Evolutionary conservation across 2,888 invertebrate species (phyloP).

Genomic region (Philonicus albiceps): DNA sequence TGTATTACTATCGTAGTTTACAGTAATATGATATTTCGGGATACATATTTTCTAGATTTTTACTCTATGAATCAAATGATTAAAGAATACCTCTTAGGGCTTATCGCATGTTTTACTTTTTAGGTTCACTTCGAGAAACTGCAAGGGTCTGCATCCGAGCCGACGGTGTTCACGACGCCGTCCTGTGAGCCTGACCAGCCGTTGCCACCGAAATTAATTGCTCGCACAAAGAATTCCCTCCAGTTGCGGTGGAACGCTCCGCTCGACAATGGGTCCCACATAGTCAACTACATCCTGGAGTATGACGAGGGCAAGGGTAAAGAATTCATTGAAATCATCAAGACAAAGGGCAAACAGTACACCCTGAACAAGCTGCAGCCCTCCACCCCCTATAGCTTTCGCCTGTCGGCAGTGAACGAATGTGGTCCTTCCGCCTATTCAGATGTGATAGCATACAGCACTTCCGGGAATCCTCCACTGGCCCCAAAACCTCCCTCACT

Average conservation of each 20-base stretch:
- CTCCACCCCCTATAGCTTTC: slow-evolving; percentile 82
- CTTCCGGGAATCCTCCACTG: slow-evolving; percentile 80
- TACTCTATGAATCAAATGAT: too few species aligned
- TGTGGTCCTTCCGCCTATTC: slow-evolving; percentile 79
- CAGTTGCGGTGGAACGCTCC: slow-evolving; percentile 77
- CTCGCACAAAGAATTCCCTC: slow-evolving; percentile 75
- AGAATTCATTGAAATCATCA: slow-evolving; percentile 76
- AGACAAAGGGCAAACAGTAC: slow-evolving; percentile 78
- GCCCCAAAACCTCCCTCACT: slow-evolving; percentile 81
- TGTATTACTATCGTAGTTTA: too few species aligned
- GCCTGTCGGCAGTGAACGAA: slow-evolving; percentile 84
- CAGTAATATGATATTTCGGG: too few species aligned
- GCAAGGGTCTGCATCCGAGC: slow-evolving; percentile 78
- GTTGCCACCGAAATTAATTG: slow-evolving; percentile 75
- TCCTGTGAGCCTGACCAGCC: slow-evolving; percentile 83
- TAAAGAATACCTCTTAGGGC: too few species aligned
- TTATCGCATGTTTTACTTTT: not conserved
- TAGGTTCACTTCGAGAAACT: slow-evolving; percentile 70
- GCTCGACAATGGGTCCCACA: slow-evolving; percentile 80
- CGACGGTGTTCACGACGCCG: slow-evolving; percentile 81
- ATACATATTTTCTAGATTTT: not conserved
- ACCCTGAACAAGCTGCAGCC: slow-evolving; percentile 78
- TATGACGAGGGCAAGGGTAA: slow-evolving; percentile 74
- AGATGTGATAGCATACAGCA: slow-evolving; percentile 73
- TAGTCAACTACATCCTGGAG: slow-evolving; percentile 80